These are phyloP conservation scores for Craterocephalus amniculus DNA, from an alignment of 2,797 vertebrate genomes.

Conservation along the genomic window DNA sequence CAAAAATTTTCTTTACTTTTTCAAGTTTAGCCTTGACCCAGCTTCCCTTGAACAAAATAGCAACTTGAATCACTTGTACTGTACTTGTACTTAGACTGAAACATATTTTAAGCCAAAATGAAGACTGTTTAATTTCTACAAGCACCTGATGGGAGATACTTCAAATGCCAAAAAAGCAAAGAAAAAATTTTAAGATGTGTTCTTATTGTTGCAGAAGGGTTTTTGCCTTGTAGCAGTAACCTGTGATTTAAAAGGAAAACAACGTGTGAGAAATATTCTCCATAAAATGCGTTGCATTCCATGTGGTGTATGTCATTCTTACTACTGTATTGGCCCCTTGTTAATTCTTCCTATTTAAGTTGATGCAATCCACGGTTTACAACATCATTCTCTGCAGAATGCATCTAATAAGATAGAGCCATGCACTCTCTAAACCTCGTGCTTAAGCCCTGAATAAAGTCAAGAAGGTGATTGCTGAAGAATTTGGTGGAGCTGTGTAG, in stretches of 20 bases:
- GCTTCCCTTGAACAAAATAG: neutral
- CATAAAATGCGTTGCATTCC: neutral
- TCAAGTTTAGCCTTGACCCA: neutral
- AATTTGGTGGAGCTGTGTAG: constrained; percentile 24
- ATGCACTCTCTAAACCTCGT: neutral
- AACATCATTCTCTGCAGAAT: neutral
- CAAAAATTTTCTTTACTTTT: constrained; percentile 6
- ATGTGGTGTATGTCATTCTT: neutral
- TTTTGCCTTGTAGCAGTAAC: neutral
- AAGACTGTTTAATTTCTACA: neutral
- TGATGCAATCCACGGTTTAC: neutral
- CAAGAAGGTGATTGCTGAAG: constrained; percentile 14
- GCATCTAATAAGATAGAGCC: neutral
- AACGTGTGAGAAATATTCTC: neutral
- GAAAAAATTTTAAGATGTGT: neutral
- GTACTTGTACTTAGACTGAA: no score
- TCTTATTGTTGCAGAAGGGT: neutral
- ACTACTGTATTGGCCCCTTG: neutral
- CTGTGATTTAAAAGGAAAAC: neutral
- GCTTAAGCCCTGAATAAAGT: constrained; percentile 18
- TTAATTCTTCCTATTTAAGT: neutral
- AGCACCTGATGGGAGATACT: neutral
- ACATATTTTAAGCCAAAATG: neutral
- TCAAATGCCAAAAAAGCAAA: neutral
- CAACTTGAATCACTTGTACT: neutral